A percentile compares a stretch with the other conserved stretches of the same genome.
These are phyloP conservation scores for Cebus imitator DNA, from an alignment of 2,113 vertebrate species.

Conservation along the genomic window DNA sequence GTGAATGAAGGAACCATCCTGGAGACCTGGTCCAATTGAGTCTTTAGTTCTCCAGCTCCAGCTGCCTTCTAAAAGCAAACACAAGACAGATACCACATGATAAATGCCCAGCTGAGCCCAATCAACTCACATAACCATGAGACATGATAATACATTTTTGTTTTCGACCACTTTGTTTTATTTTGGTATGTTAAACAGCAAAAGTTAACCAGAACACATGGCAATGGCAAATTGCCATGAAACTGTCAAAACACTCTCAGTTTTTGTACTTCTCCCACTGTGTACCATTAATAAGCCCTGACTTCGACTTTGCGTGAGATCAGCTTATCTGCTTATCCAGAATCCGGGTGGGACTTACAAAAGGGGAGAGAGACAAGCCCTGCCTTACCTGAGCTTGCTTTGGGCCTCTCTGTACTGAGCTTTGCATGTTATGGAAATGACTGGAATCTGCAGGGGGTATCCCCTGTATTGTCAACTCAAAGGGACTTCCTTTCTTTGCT, in stretches of 20 bases:
- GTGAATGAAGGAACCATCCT: not conserved
- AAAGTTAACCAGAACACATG: not conserved
- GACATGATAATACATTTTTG: not conserved
- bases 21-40: not conserved
- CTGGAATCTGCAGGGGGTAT: not conserved
- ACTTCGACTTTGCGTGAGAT: not conserved
- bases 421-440: not conserved
- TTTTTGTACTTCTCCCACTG: not conserved
- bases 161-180: not conserved
- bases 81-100: not conserved
- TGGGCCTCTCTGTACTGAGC: not conserved
- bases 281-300: not conserved
- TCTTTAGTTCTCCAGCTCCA: not conserved
- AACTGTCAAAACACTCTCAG: not conserved
- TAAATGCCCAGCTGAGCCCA: not conserved
- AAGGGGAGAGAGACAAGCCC: not conserved
- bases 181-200: not conserved
- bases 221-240: not conserved
- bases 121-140: not conserved
- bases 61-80: not conserved
- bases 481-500: not conserved
- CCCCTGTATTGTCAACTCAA: not conserved
- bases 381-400: not conserved
- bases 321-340: not conserved
- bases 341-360: not conserved